Evolutionary conservation across 1,140 invertebrate species (phyloP).

Genomic region (Sitodiplosis mosellana): DNA sequence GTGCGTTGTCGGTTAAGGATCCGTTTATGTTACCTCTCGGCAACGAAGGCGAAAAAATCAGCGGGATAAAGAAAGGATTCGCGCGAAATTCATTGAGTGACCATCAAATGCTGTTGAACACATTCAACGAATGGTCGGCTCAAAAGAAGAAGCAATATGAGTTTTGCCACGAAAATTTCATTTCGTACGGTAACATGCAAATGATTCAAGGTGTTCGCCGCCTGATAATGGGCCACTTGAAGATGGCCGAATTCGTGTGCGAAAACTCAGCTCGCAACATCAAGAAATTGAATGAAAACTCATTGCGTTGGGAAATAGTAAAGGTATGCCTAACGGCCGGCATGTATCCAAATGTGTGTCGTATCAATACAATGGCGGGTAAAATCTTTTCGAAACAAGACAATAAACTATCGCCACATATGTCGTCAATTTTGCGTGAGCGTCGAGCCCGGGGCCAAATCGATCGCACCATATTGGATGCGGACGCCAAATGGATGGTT

Average conservation of each 20-base stretch:
- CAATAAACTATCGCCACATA: conserved; percentile 54
- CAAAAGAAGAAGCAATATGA: conserved; percentile 33
- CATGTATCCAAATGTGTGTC: conserved; percentile 72
- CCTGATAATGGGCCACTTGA: conserved; percentile 67
- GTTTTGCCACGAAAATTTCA: conserved; percentile 64
- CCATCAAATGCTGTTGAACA: conserved; percentile 64
- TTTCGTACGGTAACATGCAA: conserved; percentile 71
- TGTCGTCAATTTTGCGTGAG: conserved; percentile 42
- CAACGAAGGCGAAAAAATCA: conserved; percentile 26
- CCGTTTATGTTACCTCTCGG: conserved; percentile 59
- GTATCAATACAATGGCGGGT: conserved; percentile 28
- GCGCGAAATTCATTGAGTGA: conserved; percentile 67
- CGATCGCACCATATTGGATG: conserved; percentile 20
- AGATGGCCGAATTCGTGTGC: conserved; percentile 66
- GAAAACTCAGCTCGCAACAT: conserved; percentile 55
- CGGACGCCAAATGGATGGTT: conserved; percentile 67
- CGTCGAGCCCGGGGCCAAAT: conserved; percentile 19
- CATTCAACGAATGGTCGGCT: conserved; percentile 74
- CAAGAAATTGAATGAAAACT: conserved; percentile 62
- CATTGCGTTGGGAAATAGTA: conserved; percentile 78
- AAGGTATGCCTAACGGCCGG: conserved; percentile 78
- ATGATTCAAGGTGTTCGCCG: conserved; percentile 48
- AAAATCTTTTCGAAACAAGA: conserved; percentile 38
- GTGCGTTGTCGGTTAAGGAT: conserved; percentile 65
- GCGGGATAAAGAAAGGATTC: conserved; percentile 44